Conservation (phyloP, 92 coral and sea anemone species). For the Phenganax stokvisi region DNA sequence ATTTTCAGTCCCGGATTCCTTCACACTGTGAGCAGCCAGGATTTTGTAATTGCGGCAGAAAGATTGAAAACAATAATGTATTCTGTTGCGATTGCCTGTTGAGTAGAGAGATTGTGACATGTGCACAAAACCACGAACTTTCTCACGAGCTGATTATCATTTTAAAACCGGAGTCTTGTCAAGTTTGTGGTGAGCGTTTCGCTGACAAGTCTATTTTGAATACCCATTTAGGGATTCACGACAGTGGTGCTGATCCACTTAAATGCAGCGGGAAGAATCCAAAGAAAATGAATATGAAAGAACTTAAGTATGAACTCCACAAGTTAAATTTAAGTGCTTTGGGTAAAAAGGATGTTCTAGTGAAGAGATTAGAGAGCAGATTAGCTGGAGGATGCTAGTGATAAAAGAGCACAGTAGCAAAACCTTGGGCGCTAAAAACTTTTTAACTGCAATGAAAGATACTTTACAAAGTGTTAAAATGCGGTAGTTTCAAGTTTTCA, state of each 20-base stretch:
- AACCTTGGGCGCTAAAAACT: too few relatives aligned
- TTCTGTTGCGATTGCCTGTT: background rate
- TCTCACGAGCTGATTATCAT: background rate
- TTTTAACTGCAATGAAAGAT: background rate
- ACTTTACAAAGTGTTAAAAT: background rate
- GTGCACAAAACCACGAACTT: slow-evolving; percentile 1
- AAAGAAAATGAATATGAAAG: background rate
- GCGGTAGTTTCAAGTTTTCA: background rate
- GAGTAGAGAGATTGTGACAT: slow-evolving; percentile 9
- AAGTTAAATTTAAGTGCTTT: background rate
- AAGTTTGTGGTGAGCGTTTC: slow-evolving; percentile 2
- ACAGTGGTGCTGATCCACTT: background rate
- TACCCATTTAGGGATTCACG: background rate
- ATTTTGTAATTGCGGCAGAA: slow-evolving; percentile 24
- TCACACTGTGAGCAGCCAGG: slow-evolving; percentile 16
- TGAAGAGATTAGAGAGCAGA: slow-evolving; percentile 13
- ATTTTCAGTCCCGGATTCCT: slow-evolving; percentile 18
- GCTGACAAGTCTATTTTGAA: background rate
- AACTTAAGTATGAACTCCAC: slow-evolving; percentile 14
- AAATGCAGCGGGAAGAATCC: background rate
- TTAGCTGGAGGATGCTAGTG: slow-evolving; percentile 9
- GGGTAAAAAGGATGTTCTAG: slow-evolving; percentile 4
- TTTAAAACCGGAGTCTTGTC: background rate
- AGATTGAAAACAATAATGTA: slow-evolving; percentile 16
- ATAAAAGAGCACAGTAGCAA: too few relatives aligned